Percentiles rank a stretch among this genome's conserved stretches.
These are phyloP conservation scores for Noctua comes DNA, from an alignment of 2,888 invertebrate genomes.

Conservation along the genomic window DNA sequence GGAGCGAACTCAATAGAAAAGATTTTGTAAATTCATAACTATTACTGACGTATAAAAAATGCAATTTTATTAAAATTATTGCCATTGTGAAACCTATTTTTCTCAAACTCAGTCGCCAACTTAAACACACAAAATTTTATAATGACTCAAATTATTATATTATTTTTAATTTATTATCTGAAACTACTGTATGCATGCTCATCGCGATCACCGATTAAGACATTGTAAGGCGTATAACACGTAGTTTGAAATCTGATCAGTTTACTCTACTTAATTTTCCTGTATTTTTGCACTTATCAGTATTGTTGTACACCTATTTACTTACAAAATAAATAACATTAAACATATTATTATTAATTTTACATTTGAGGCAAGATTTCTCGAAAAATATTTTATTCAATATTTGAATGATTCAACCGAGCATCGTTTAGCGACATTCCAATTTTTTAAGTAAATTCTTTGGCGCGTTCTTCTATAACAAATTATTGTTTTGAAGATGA, in stretches of 20 bases:
- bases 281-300: slow-evolving; percentile 77
- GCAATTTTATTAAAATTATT: not conserved
- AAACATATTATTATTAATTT: slow-evolving; percentile 12
- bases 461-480: not conserved
- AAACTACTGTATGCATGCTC: slow-evolving; percentile 77
- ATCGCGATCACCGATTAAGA: slow-evolving; percentile 85
- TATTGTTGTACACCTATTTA: slow-evolving; percentile 63
- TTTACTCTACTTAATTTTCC: slow-evolving; percentile 80
- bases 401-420: not conserved
- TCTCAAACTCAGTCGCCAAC: slow-evolving; percentile 20
- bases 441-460: not conserved
- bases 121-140: slow-evolving; percentile 1
- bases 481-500: not conserved
- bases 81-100: slow-evolving; percentile 9
- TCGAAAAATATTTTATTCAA: not conserved
- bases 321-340: slow-evolving; percentile 58
- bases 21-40: not conserved
- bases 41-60: not conserved
- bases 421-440: not conserved
- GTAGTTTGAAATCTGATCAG: slow-evolving; percentile 75
- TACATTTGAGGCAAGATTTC: slow-evolving; percentile 61
- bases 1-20: not conserved
- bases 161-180: slow-evolving; percentile 2
- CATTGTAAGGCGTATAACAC: slow-evolving; percentile 88
- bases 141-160: slow-evolving; percentile 11